Base-by-base conservation (phyloP, 2,797 vertebrate genomes). In the Helarctos malayanus region DNA sequence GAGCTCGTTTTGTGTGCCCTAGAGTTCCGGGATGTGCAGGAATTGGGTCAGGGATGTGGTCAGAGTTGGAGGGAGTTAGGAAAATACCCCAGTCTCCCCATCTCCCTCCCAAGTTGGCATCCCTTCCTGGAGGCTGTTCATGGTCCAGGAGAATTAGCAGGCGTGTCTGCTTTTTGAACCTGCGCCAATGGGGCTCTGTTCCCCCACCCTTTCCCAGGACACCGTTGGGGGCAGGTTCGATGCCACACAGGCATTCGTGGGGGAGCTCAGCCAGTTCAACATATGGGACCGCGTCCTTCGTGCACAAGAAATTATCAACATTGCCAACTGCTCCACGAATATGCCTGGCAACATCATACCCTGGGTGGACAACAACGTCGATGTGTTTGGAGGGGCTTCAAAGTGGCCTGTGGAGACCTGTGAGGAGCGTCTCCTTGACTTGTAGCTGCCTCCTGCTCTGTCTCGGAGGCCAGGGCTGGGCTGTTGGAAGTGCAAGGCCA, bases 211-310 rank as follows among this genome's bases (percentile, higher is more conserved):
- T 98, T 93, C 95, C 29, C 99, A 99, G 99, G 99, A 99, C 94
- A 99, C 99, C 0, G 99, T 99, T 7, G 99, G 99, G 52, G 99
- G 99, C 84, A 99, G 99, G 91, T 99, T 99, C 27, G 99, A 99
- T 56, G 99, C 99, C 14, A 99, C 99, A 5, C 99, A 99, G 99
- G 99, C 99, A 3, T 99, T 99, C 2, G 99, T 99, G 75, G 99
- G 99, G 68, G 99, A 99, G 98, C 98, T 99, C 98, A 99, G 99
- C 98, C 99, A 99, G 98, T 99, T 99, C 98, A 99, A 99, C 98
- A 99, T 99, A 96, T 99, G 99, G 99, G 99, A 99, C 98, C 99
- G 99, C 0, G 98, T 99, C 85, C 99, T 99, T 82, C 99, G 99
- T 59, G 98, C 99, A 0, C 98, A 98, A 4, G 99, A 99, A 96